A percentile compares a stretch with the other conserved stretches of the same genome.
phyloP scores from a whole-genome alignment of 2,113 vertebrate genomes.

The Engystomops pustulosus region DNA sequence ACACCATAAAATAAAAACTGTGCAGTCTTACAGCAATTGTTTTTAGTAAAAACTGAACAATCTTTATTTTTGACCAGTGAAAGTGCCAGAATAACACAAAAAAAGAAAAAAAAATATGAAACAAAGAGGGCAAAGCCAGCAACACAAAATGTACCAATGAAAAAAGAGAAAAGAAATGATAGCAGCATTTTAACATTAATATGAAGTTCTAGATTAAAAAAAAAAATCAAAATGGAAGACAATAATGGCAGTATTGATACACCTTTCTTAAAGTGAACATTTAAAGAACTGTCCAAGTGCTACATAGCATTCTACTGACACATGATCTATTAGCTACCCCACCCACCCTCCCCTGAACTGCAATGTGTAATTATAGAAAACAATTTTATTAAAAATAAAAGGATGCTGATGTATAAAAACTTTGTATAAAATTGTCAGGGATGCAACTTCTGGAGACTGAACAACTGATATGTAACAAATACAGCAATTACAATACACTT shows the following conservation, averaged over 20 bases:
- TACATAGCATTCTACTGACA: not conserved
- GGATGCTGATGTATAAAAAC: not conserved
- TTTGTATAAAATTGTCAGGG: not conserved
- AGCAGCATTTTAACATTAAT: constrained; percentile 38
- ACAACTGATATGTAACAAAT: not conserved
- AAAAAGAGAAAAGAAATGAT: constrained; percentile 16
- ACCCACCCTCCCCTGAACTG: not conserved
- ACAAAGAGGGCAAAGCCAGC: not conserved
- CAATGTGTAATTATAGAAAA: not conserved
- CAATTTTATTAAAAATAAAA: not conserved
- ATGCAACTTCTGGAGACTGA: not conserved
- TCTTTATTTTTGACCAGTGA: not conserved
- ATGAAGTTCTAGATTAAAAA: constrained; percentile 15
- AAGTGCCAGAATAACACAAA: not conserved
- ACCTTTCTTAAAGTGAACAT: not conserved
- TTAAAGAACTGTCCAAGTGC: constrained; percentile 19
- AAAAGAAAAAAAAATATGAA: not conserved
- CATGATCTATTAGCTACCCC: not conserved
- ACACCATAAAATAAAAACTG: not conserved
- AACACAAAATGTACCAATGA: not conserved
- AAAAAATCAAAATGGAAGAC: constrained; percentile 11
- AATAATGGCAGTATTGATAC: not conserved
- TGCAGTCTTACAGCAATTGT: not conserved
- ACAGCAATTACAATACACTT: not conserved
- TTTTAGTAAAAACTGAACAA: not conserved